Conservation (phyloP, 2,888 invertebrate genomes). For the Xanthorhoe spadicearia region DNA sequence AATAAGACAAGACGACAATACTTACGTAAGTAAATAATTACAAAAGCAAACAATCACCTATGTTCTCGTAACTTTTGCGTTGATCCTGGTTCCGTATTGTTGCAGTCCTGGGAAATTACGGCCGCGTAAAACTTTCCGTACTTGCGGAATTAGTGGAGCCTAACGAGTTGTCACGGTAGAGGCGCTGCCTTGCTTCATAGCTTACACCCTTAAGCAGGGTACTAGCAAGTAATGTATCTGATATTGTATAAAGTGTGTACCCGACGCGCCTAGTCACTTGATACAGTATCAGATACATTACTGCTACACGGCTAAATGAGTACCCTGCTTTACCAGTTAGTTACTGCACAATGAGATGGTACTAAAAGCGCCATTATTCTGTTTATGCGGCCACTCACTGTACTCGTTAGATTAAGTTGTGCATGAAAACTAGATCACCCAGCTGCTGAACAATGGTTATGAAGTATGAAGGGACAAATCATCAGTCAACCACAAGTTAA, state of each 20-base stretch:
- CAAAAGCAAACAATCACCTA: constrained; percentile 12
- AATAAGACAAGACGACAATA: neutral
- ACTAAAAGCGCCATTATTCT: neutral
- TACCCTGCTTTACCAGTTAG: no score
- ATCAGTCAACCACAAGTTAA: neutral
- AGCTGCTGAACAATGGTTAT: neutral
- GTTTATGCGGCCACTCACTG: neutral
- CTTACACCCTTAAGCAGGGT: constrained; percentile 10
- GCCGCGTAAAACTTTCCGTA: constrained; percentile 26
- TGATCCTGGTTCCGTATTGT: constrained; percentile 30
- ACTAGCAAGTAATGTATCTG: no score
- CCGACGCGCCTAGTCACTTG: no score
- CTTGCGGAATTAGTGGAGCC: constrained; percentile 31
- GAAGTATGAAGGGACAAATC: neutral
- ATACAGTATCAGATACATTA: no score
- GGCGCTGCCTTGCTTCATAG: constrained; percentile 11
- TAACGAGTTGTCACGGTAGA: constrained; percentile 27
- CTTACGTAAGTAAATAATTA: neutral
- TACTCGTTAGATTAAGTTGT: neutral
- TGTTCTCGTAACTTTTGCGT: constrained; percentile 26
- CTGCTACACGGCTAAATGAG: no score
- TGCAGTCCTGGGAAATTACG: constrained; percentile 29
- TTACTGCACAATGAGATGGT: neutral
- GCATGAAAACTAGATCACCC: neutral
- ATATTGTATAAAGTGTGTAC: no score